phyloP scores from a whole-genome alignment of 2,797 vertebrate species.

The Odontamblyopus rebecca region DNA sequence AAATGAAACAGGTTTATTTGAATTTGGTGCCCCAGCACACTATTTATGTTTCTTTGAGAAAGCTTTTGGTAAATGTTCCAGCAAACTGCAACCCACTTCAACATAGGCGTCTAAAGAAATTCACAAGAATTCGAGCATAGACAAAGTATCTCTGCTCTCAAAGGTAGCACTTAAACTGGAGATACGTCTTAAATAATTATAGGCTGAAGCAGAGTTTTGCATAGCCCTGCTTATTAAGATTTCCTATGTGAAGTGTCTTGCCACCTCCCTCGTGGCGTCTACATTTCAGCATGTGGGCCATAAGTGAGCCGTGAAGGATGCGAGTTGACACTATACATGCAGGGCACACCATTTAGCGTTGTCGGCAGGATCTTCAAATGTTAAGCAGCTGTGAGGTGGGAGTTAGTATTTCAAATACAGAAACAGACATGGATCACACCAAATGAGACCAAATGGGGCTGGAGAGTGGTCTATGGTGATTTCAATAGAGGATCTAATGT shows the following conservation, averaged over 20 bases:
- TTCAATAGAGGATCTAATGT: conserved; percentile 27
- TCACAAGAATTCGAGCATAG: conserved; percentile 31
- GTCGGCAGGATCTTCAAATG: conserved; percentile 39
- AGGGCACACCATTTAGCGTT: conserved; percentile 1
- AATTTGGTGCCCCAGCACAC: conserved; percentile 37
- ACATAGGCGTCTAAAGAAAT: conserved; percentile 23
- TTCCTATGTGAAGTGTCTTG: conserved; percentile 34
- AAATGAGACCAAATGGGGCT: conserved; percentile 40
- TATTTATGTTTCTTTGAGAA: conserved; percentile 44
- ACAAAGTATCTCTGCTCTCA: conserved; percentile 24
- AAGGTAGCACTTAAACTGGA: conserved; percentile 37
- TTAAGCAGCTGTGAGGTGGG: conserved; percentile 22
- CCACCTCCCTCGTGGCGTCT: conserved; percentile 30
- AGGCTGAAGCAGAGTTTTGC: conserved; percentile 19
- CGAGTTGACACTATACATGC: conserved; percentile 16
- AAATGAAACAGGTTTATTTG: conserved; percentile 52
- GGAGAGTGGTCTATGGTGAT: conserved; percentile 39
- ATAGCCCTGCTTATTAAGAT: conserved; percentile 35
- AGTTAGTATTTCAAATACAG: conserved; percentile 16
- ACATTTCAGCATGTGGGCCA: conserved; percentile 33
- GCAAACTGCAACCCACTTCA: conserved; percentile 22
- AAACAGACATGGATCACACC: conserved; percentile 47
- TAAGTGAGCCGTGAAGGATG: conserved; percentile 25
- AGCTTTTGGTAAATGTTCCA: conserved; percentile 31
- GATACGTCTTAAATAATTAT: conserved; percentile 40